Evolutionary conservation across 2,888 invertebrate genomes (phyloP).

Genomic region (Lottia gigantea): DNA sequence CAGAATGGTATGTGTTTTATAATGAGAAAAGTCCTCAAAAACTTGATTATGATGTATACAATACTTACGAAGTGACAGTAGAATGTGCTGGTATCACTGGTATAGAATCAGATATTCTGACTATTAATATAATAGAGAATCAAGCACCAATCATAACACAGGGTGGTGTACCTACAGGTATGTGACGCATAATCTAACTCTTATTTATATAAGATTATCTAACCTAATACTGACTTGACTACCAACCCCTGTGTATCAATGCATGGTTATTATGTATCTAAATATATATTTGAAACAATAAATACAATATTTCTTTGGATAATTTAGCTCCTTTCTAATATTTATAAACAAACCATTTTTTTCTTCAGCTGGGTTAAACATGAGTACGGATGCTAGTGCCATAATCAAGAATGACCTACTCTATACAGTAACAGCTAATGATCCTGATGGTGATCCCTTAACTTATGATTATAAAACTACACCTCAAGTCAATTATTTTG

Average conservation of each 20-base stretch:
- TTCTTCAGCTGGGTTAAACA: too few species aligned
- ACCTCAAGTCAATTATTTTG: not conserved
- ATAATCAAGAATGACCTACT: not conserved
- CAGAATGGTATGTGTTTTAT: not conserved
- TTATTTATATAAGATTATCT: not conserved
- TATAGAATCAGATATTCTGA: not conserved
- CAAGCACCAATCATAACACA: not conserved
- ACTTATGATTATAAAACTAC: not conserved
- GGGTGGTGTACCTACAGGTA: not conserved
- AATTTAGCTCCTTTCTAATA: too few species aligned
- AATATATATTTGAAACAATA: too few species aligned
- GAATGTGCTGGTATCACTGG: not conserved
- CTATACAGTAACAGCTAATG: not conserved
- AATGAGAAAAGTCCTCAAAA: not conserved
- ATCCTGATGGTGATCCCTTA: not conserved
- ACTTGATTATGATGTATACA: not conserved
- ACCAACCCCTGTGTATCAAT: not conserved
- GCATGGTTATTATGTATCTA: not conserved
- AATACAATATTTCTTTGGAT: too few species aligned
- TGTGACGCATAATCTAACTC: not conserved
- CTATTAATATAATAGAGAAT: not conserved
- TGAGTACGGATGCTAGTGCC: not conserved
- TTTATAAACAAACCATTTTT: too few species aligned
- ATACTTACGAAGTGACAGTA: not conserved
- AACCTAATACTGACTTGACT: too few species aligned